Conservation (phyloP, 2,888 invertebrate species). For the Metallyticus violacea region DNA sequence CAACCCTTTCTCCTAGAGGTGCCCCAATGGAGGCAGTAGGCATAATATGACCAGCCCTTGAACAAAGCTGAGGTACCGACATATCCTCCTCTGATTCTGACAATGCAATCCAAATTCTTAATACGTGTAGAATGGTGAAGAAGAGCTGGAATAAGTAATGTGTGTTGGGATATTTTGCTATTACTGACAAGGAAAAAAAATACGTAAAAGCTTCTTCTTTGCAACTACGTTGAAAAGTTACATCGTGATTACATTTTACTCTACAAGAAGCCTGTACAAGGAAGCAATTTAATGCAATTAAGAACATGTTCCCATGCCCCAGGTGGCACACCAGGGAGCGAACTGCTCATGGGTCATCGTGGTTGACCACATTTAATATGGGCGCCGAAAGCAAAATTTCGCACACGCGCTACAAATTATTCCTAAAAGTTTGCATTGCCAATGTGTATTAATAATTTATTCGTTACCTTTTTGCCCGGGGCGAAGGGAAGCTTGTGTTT, state of each 20-base stretch:
- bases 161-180: too few species aligned
- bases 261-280: background rate
- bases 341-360: background rate
- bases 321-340: background rate
- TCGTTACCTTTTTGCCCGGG: background rate
- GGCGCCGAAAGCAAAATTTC: background rate
- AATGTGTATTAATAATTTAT: background rate
- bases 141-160: too few species aligned
- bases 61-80: too few species aligned
- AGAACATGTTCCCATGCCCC: background rate
- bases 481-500: background rate
- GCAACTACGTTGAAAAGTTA: too few species aligned
- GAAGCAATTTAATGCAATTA: background rate
- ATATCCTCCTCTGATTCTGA: too few species aligned
- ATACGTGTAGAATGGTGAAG: too few species aligned
- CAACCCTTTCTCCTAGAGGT: too few species aligned
- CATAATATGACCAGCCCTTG: too few species aligned
- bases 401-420: background rate
- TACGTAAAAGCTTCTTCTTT: too few species aligned
- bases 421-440: background rate
- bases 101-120: too few species aligned
- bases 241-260: background rate
- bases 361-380: background rate
- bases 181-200: too few species aligned
- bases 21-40: too few species aligned